A percentile compares a stretch with the other conserved stretches of the same genome.
phyloP scores from a whole-genome alignment of 2,113 vertebrate genomes.

The Pachypanchax playfairii region DNA sequence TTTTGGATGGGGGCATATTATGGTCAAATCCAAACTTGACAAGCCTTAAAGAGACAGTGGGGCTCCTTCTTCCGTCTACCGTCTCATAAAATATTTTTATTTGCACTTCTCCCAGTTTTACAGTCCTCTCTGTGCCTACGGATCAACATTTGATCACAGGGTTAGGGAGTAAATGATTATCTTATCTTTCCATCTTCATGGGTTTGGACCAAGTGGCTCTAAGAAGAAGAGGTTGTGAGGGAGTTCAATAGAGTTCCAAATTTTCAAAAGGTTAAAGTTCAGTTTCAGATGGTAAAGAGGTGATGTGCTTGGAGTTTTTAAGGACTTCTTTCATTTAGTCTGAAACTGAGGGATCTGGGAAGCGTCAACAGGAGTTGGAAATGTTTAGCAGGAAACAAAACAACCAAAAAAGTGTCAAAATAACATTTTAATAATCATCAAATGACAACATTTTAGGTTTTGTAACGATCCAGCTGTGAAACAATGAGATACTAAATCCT shows the following conservation, averaged over 20 bases:
- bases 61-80: conserved; percentile 48
- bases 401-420: neutral
- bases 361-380: conserved; percentile 60
- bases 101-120: conserved; percentile 74
- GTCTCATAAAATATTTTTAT: conserved; percentile 80
- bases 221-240: conserved; percentile 45
- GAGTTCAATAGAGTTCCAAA: conserved; percentile 62
- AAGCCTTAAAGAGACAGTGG: conserved; percentile 69
- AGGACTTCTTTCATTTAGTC: conserved; percentile 85
- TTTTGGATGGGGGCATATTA: conserved; percentile 15
- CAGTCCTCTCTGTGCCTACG: conserved; percentile 47
- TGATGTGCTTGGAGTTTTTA: conserved; percentile 83
- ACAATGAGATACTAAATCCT: no score
- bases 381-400: conserved; percentile 1
- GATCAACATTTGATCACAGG: conserved; percentile 56
- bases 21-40: conserved; percentile 59
- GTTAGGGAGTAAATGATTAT: conserved; percentile 56
- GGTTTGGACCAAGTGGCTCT: conserved; percentile 38
- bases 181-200: conserved; percentile 50
- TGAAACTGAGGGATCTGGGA: conserved; percentile 86
- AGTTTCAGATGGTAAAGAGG: conserved; percentile 79
- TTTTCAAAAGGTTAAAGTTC: conserved; percentile 80
- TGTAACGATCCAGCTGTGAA: no score
- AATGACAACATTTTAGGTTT: neutral
- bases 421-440: neutral